phyloP scores from a whole-genome alignment of 1,140 invertebrate species.

The Macrocentrus cingulum region DNA sequence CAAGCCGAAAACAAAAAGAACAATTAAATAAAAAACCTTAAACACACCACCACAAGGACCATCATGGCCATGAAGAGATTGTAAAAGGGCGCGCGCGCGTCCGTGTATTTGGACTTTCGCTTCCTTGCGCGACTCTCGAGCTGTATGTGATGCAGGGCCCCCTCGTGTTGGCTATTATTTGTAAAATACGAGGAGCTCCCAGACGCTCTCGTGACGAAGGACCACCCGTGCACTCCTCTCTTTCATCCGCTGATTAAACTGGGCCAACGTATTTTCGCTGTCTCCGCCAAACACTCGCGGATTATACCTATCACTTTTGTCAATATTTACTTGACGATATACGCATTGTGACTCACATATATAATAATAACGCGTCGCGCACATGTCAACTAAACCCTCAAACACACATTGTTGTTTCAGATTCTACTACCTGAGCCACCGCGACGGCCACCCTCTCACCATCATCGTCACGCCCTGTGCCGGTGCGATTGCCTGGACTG shows the following conservation, averaged over 20 bases:
- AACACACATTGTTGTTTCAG: too few species aligned
- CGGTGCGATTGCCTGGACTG: conserved; percentile 54
- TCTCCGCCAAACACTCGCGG: not conserved
- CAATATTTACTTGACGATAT: not conserved
- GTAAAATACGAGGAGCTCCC: conserved; percentile 15
- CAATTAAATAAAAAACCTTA: too few species aligned
- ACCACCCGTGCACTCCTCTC: conserved; percentile 13
- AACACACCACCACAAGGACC: too few species aligned
- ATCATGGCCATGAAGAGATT: too few species aligned
- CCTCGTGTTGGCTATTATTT: conserved; percentile 18
- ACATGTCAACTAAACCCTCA: too few species aligned
- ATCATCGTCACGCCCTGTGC: conserved; percentile 54
- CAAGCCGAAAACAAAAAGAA: too few species aligned
- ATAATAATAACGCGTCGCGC: too few species aligned
- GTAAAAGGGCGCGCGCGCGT: too few species aligned
- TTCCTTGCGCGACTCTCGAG: too few species aligned
- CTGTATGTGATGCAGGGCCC: too few species aligned
- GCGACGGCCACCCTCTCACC: conserved; percentile 51
- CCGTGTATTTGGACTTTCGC: too few species aligned
- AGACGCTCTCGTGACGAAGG: conserved; percentile 15
- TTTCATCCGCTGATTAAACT: conserved; percentile 22
- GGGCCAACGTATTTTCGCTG: conserved; percentile 22
- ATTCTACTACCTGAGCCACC: conserved; percentile 55
- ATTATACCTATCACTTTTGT: not conserved
- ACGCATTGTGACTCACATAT: too few species aligned